Conservation (phyloP, 2,113 vertebrate species). For the Anoplopoma fimbria region DNA sequence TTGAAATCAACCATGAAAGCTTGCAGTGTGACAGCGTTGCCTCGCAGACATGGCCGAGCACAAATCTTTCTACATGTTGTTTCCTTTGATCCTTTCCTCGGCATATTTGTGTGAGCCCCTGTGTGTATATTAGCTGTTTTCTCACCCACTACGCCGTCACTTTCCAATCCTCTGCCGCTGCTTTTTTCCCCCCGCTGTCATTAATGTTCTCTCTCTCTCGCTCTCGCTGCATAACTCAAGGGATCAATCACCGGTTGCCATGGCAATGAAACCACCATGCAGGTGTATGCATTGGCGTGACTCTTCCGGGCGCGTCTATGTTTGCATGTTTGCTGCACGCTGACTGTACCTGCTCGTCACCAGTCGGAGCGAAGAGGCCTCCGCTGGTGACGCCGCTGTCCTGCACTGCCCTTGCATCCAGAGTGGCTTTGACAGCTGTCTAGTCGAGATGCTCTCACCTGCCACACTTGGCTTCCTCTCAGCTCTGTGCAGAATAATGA, state of each 20-base stretch:
- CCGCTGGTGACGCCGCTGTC: constrained; percentile 41
- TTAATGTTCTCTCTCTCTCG: constrained; percentile 68
- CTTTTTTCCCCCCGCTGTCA: constrained; percentile 19
- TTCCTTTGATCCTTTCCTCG: constrained; percentile 51
- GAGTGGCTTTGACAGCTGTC: constrained; percentile 75
- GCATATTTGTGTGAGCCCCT: constrained; percentile 36
- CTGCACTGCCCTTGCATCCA: constrained; percentile 25
- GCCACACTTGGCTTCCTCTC: constrained; percentile 66
- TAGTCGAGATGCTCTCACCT: constrained; percentile 71
- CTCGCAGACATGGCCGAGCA: constrained; percentile 36
- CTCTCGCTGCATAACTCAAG: constrained; percentile 65
- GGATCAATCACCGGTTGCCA: constrained; percentile 82
- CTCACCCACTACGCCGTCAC: constrained; percentile 41
- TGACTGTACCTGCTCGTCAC: constrained; percentile 50
- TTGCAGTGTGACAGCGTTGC: constrained; percentile 39
- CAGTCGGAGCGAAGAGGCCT: constrained; percentile 58
- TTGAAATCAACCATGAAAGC: constrained; percentile 32
- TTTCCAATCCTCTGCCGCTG: constrained; percentile 35
- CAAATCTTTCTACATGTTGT: constrained; percentile 42
- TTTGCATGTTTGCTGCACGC: constrained; percentile 32
- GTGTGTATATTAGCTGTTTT: constrained; percentile 43
- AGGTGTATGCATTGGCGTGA: constrained; percentile 36
- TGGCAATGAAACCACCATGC: constrained; percentile 71
- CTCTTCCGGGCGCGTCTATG: neutral
- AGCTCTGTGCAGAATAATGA: constrained; percentile 65